Percentiles rank a stretch among this genome's conserved stretches.
These are phyloP conservation scores for Sula dactylatra DNA, from an alignment of 2,113 vertebrate genomes.

Conservation along the genomic window DNA sequence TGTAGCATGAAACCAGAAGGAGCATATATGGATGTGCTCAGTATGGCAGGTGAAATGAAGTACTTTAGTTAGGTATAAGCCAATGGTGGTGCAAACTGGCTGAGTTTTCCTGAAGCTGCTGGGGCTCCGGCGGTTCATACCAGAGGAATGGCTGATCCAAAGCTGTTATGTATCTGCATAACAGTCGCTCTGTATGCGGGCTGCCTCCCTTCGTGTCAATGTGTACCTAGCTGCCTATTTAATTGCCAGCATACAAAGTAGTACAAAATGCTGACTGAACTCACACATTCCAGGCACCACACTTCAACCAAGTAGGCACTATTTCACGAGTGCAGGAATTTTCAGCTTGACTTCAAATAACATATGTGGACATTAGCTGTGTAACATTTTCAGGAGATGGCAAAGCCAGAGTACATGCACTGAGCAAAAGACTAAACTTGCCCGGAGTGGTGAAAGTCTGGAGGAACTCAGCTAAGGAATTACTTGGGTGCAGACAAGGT, in stretches of 20 bases:
- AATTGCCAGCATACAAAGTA: not conserved
- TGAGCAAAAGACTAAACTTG: not conserved
- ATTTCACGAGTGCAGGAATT: not conserved
- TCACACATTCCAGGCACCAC: not conserved
- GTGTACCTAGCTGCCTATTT: not conserved
- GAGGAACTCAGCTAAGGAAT: not conserved
- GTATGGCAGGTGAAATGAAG: not conserved
- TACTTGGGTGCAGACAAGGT: not conserved
- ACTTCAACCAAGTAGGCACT: not conserved
- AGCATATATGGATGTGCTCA: not conserved
- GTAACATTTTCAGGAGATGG: not conserved
- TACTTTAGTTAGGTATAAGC: not conserved
- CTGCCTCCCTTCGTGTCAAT: not conserved
- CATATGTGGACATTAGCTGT: not conserved
- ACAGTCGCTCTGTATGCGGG: not conserved
- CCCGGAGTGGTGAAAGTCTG: not conserved
- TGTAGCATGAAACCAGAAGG: not conserved
- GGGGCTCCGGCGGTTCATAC: not conserved
- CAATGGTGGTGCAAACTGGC: not conserved
- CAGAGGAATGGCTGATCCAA: not conserved
- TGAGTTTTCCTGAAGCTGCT: not conserved
- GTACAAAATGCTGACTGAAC: not conserved
- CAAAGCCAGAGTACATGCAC: not conserved
- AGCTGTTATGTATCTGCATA: not conserved
- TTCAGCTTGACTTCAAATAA: not conserved